Conservation (phyloP, 2,797 vertebrate genomes). For the Peromyscus melanophrys region DNA sequence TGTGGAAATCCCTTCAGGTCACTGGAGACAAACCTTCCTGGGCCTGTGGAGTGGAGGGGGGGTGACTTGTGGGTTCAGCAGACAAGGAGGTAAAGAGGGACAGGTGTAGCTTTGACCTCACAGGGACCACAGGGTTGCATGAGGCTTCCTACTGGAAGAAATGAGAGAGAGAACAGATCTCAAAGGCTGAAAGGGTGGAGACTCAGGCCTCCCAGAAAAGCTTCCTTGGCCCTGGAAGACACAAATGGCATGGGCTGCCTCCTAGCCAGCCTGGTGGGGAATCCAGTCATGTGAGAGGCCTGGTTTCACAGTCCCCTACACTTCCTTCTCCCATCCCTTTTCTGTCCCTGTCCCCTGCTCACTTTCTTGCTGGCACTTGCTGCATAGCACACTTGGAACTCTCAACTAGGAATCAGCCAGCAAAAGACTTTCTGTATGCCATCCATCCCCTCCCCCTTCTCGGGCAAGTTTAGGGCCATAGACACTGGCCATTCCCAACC, state of each 20-base stretch:
- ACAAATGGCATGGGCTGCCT: neutral
- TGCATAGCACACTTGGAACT: neutral
- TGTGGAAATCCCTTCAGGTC: slow-evolving; percentile 36
- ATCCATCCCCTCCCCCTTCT: neutral
- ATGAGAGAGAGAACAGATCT: neutral
- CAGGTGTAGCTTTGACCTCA: neutral
- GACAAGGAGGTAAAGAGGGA: neutral
- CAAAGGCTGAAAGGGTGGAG: neutral
- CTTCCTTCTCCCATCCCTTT: neutral
- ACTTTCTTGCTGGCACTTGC: neutral
- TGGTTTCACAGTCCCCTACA: neutral
- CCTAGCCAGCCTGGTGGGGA: neutral
- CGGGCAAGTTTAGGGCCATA: neutral
- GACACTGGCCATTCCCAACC: neutral
- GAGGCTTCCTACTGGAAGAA: neutral
- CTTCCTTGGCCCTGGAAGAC: neutral
- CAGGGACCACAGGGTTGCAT: neutral
- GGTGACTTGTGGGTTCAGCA: neutral
- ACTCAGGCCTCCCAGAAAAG: neutral
- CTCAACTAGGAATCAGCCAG: neutral
- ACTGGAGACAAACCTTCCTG: neutral
- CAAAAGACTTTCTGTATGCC: neutral
- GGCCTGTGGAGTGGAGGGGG: neutral
- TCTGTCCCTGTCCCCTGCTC: neutral
- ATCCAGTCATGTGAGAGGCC: neutral